These are phyloP conservation scores for Anodontia alba DNA, from an alignment of 2,888 invertebrate genomes.

Conservation along the genomic window DNA sequence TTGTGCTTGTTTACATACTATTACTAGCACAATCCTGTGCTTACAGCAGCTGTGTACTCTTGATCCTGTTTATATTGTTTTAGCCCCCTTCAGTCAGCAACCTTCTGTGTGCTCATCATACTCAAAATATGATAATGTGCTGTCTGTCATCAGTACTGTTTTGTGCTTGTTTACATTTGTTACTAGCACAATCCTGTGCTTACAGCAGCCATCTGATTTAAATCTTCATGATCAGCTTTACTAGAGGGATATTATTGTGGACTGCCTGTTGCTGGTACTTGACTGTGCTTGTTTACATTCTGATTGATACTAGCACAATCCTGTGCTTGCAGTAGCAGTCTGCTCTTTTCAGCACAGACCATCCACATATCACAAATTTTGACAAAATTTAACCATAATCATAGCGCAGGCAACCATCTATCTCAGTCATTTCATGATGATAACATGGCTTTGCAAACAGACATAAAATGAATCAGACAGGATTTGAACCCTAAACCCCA, in stretches of 20 bases:
- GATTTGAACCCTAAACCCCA: no score
- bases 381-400: no score
- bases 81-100: no score
- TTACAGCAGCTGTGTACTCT: background rate
- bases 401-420: no score
- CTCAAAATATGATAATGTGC: no score
- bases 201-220: conserved; percentile 25
- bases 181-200: conserved; percentile 61
- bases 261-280: conserved; percentile 4
- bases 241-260: no score
- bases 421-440: no score
- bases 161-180: conserved; percentile 43
- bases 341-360: background rate
- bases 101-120: no score
- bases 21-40: conserved; percentile 7
- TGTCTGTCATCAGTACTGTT: conserved; percentile 28
- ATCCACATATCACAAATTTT: no score
- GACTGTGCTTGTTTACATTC: conserved; percentile 29
- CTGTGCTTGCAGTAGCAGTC: conserved; percentile 35
- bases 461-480: no score
- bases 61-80: no score
- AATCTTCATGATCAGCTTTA: background rate
- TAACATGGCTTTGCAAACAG: no score
- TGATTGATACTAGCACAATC: conserved; percentile 47
- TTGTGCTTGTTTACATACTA: background rate